Conservation (phyloP, 2,888 invertebrate genomes). For the Pseudococcus viburni region DNA sequence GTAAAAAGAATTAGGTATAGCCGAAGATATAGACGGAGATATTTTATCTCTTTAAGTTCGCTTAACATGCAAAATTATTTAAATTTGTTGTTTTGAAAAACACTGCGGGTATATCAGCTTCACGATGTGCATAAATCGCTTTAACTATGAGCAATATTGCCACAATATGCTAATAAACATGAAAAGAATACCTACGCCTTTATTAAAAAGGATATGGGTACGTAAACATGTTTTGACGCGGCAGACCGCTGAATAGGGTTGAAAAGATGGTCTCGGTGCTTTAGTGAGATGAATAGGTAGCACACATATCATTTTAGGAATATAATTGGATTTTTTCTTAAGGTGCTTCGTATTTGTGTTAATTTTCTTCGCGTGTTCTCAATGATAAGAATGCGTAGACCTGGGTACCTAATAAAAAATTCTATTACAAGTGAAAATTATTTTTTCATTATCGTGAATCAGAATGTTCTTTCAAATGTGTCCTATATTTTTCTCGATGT, state of each 20-base stretch:
- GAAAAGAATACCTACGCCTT: neutral
- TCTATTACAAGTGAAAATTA: no score
- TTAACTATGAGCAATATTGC: neutral
- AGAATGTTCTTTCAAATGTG: no score
- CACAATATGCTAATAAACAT: slow-evolving; percentile 5
- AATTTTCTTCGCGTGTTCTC: neutral
- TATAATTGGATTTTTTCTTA: neutral
- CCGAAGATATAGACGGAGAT: neutral
- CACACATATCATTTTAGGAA: neutral
- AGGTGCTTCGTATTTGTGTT: neutral
- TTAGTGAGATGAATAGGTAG: neutral
- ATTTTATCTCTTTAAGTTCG: slow-evolving; percentile 20
- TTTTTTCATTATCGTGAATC: no score
- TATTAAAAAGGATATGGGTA: neutral
- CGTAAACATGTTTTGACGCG: neutral
- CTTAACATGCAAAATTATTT: slow-evolving; percentile 2
- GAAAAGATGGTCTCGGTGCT: neutral
- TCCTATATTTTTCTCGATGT: no score
- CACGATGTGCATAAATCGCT: neutral
- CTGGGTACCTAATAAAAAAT: no score
- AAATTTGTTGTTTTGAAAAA: slow-evolving; percentile 10
- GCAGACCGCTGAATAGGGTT: neutral
- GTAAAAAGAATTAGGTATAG: neutral
- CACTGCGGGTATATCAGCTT: neutral
- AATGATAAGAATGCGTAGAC: neutral